A percentile compares a stretch with the other conserved stretches of the same genome.
These are phyloP conservation scores for Petaurus breviceps DNA, from an alignment of 2,113 vertebrate species.

Conservation along the genomic window DNA sequence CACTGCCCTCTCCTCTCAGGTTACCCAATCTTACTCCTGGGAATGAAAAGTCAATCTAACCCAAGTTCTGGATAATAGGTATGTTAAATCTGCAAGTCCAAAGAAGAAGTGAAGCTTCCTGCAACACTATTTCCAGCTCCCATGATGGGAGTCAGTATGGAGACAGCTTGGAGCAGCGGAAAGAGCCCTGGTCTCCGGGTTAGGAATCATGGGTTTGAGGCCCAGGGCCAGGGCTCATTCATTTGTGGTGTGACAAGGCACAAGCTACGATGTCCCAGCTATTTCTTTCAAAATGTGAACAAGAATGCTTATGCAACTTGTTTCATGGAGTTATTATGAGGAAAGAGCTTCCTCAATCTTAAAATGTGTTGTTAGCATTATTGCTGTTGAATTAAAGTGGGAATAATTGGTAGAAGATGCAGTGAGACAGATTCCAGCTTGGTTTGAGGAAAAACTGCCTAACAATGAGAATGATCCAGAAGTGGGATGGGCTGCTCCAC, in stretches of 20 bases:
- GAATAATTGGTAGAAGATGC: neutral
- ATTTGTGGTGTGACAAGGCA: neutral
- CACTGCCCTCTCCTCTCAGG: neutral
- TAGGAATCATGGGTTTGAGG: neutral
- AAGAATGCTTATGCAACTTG: neutral
- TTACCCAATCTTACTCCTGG: neutral
- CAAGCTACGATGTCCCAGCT: neutral
- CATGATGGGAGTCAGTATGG: neutral
- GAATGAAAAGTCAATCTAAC: neutral
- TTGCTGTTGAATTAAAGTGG: neutral
- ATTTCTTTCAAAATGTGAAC: neutral
- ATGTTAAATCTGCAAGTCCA: neutral
- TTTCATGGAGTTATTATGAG: neutral
- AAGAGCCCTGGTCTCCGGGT: neutral
- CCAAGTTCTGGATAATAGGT: neutral
- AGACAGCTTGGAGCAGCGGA: neutral
- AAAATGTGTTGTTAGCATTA: neutral
- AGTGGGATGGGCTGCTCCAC: neutral
- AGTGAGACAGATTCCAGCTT: neutral
- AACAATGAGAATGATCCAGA: neutral
- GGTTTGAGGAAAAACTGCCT: neutral
- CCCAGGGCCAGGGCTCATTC: neutral
- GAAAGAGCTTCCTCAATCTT: neutral
- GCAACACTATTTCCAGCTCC: neutral
- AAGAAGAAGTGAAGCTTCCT: neutral